Percentiles rank a stretch among this genome's conserved stretches.
Conservation (phyloP, 2,888 invertebrate species). For the Volucella inanis region DNA sequence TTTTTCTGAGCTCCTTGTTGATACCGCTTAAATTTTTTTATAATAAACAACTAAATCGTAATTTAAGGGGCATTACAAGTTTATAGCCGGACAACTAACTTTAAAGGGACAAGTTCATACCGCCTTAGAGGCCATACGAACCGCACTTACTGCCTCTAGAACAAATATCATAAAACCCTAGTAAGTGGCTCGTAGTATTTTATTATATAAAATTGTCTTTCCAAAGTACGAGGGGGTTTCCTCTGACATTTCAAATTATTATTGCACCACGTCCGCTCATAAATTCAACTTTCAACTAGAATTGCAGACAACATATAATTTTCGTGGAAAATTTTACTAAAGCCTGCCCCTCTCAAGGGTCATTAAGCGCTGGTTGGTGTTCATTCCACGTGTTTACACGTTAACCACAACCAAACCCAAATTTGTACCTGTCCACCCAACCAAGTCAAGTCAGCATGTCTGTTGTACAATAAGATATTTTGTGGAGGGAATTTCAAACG, state of each 20-base stretch:
- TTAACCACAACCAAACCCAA: conserved; percentile 3
- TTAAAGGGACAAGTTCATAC: no score
- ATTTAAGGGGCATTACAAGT: no score
- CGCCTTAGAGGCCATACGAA: conserved; percentile 6
- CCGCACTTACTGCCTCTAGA: conserved; percentile 35
- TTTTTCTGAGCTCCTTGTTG: no score
- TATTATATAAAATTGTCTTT: conserved; percentile 34
- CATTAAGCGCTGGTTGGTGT: conserved; percentile 6
- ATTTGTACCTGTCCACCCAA: conserved; percentile 10
- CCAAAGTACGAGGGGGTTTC: background rate
- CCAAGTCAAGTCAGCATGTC: background rate
- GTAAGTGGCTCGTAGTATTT: conserved; percentile 10
- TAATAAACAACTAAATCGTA: no score
- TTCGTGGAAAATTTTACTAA: background rate
- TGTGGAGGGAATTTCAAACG: conserved; percentile 13
- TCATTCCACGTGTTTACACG: conserved; percentile 7
- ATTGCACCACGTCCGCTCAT: conserved; percentile 56
- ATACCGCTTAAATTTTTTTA: no score
- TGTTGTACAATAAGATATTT: no score
- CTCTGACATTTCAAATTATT: conserved; percentile 46
- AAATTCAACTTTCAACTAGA: conserved; percentile 47
- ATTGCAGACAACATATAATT: conserved; percentile 56
- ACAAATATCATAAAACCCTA: background rate
- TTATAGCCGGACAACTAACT: no score
- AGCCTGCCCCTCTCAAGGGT: conserved; percentile 11